phyloP scores from a whole-genome alignment of 2,888 invertebrate species.

The Pyrgus malvae region DNA sequence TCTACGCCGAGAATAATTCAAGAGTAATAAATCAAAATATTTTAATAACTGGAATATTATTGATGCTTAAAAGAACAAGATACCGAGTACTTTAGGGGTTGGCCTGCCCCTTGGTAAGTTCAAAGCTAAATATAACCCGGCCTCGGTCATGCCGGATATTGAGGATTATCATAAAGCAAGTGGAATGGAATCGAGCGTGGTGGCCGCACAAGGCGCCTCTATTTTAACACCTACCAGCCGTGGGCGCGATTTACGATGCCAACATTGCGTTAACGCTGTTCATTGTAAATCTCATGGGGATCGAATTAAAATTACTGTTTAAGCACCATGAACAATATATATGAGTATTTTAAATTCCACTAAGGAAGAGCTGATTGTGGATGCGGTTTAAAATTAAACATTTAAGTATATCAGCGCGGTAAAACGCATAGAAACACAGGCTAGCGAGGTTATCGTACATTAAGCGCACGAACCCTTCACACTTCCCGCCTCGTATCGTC shows the following conservation, averaged over 20 bases:
- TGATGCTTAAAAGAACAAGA: background rate
- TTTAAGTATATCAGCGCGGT: too few species aligned
- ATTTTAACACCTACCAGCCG: conserved; percentile 77
- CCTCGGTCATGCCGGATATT: conserved; percentile 71
- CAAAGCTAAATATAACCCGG: conserved; percentile 61
- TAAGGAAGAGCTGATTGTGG: too few species aligned
- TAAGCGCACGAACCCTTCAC: conserved; percentile 58
- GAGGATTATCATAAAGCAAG: conserved; percentile 80
- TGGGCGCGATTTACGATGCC: conserved; percentile 75
- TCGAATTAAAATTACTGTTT: conserved; percentile 44
- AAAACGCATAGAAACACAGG: conserved; percentile 41
- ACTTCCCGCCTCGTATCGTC: conserved; percentile 49
- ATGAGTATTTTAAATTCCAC: too few species aligned
- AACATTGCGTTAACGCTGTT: conserved; percentile 28
- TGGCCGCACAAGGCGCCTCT: conserved; percentile 76
- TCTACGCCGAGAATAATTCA: too few species aligned
- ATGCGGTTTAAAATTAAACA: too few species aligned
- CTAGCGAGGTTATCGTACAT: conserved; percentile 62
- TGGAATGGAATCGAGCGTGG: conserved; percentile 67
- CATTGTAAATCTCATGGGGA: conserved; percentile 44
- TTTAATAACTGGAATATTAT: background rate
- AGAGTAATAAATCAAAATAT: too few species aligned
- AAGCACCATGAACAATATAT: conserved; percentile 40
- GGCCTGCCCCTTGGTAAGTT: conserved; percentile 35
- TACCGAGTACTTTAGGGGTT: conserved; percentile 12